phyloP scores from a whole-genome alignment of 2,113 vertebrate genomes.

The Laticauda colubrina region DNA sequence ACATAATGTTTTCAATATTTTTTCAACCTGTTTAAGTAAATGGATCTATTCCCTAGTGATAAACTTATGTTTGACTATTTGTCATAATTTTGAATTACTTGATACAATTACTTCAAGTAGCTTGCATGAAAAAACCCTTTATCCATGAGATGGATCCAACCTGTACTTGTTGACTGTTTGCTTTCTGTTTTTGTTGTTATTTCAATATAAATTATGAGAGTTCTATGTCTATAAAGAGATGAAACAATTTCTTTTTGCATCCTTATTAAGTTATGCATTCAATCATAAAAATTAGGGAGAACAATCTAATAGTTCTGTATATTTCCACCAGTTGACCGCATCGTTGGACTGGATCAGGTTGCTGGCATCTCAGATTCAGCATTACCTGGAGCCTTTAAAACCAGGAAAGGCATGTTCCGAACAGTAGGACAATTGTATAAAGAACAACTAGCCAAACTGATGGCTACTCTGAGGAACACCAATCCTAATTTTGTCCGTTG shows the following conservation, averaged over 20 bases:
- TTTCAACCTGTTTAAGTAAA: neutral
- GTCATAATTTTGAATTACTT: neutral
- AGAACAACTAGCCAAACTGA: conserved; percentile 95
- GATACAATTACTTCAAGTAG: conserved; percentile 17
- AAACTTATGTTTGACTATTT: conserved; percentile 23
- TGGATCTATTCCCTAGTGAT: conserved; percentile 10
- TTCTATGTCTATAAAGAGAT: conserved; percentile 47
- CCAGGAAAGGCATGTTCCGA: conserved; percentile 97
- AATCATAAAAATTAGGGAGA: neutral
- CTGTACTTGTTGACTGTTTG: conserved; percentile 59
- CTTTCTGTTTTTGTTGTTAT: conserved; percentile 40
- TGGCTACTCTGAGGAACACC: conserved; percentile 95
- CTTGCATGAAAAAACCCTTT: neutral
- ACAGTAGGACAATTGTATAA: conserved; percentile 98
- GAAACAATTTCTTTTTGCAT: conserved; percentile 44
- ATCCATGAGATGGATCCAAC: conserved; percentile 38
- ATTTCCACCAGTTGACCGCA: conserved; percentile 86
- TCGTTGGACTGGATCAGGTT: conserved; percentile 96
- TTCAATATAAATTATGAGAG: conserved; percentile 59
- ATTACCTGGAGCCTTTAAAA: conserved; percentile 91
- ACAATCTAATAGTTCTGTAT: conserved; percentile 1
- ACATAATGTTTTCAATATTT: neutral
- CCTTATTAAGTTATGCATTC: conserved; percentile 33
- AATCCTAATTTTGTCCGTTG: conserved; percentile 99
- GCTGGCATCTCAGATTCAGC: conserved; percentile 90